These are phyloP conservation scores for Zonitis immaculata DNA, from an alignment of 2,888 invertebrate species.

Conservation along the genomic window DNA sequence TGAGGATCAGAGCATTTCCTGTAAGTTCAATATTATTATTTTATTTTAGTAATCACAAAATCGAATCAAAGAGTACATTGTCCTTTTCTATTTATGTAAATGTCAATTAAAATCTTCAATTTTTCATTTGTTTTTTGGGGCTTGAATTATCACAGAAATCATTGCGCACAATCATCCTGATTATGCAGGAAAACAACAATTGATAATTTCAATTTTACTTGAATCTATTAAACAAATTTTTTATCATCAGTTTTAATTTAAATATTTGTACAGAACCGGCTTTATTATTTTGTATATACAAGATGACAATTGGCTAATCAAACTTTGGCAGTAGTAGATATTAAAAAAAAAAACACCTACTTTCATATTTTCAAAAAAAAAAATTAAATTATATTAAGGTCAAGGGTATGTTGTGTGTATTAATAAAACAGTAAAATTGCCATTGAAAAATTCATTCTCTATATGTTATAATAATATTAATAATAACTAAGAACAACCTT, in stretches of 20 bases:
- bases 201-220: neutral
- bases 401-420: neutral
- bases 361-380: neutral
- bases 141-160: conserved; percentile 1
- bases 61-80: too few relatives aligned
- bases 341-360: neutral
- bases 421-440: neutral
- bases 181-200: conserved; percentile 2
- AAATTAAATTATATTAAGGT: neutral
- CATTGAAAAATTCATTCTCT: neutral
- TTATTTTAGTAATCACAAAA: conserved; percentile 9
- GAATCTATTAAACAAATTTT: neutral
- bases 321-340: neutral
- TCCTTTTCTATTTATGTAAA: conserved; percentile 11
- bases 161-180: conserved; percentile 1
- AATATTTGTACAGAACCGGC: too few relatives aligned
- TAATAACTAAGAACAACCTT: too few relatives aligned
- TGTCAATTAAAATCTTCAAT: neutral
- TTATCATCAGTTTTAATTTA: neutral
- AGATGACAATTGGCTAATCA: too few relatives aligned
- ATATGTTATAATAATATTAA: neutral
- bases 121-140: too few relatives aligned
- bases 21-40: conserved; percentile 60
- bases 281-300: too few relatives aligned
- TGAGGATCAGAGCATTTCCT: conserved; percentile 97